Base-by-base conservation (phyloP, 1,140 invertebrate species). In the Conus betulinus region DNA sequence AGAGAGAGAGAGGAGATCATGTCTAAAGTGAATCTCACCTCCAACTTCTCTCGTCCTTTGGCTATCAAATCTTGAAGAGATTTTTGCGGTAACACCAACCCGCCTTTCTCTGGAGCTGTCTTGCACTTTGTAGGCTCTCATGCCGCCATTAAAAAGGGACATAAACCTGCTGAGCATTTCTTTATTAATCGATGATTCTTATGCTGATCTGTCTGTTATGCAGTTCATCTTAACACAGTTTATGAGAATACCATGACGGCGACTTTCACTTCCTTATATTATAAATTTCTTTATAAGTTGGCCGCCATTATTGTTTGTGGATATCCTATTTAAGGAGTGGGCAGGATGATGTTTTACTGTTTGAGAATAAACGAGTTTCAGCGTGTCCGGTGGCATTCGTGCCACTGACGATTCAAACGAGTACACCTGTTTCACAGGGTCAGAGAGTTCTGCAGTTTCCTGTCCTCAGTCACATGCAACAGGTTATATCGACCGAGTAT, bases 71-170 rank as follows among this genome's bases (percentile, higher is more conserved):
- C 92, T 51, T 91, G 23, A 20, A 93, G 91, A 79, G 81, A 91
- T 88, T 92, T 92, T 93, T 4, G 91, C 93, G 13, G 91, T 92
- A 2, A 94, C 86, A 39, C 93, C 93, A 27, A 93, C 88, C 88
- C 93, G 84, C 17, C 71, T 84, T 78, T 90, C 89, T 67, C 93
- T 88, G 53, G 89, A 90, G 5, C 90, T 90, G 89, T 92, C 91
- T 88, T 93, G 93, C 4, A 94, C 91, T 89, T 93, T 94, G 84
- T 93, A 94, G 79, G 93, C 93, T 67, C 91, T 90, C 92, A 93
- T 93, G 81, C 92, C 93, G 84, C 89, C 86, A 88, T 91, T 93
- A 89, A 93, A 93, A 23, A 93, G 78, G 23, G 90, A 89, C 85
- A 93, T 78, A 88, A 93, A 92, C 25, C 91, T 89, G 51, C 89